A percentile compares a stretch with the other conserved stretches of the same genome.
Evolutionary conservation across 1,140 invertebrate species (phyloP).

Genomic region (Drosophila punjabiensis): DNA sequence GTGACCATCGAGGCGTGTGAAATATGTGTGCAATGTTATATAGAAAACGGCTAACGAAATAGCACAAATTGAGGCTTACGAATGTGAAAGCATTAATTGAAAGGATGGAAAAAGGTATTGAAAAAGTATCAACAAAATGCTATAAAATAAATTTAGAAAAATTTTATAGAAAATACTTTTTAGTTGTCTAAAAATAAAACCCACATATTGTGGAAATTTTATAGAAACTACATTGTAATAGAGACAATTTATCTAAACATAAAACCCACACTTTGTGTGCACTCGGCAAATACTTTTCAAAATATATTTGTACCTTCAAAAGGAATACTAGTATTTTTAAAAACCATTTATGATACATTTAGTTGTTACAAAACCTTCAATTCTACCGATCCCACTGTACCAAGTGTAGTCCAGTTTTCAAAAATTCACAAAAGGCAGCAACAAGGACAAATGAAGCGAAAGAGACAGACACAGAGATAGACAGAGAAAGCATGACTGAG

Average conservation of each 20-base stretch:
- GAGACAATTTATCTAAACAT: too few species aligned
- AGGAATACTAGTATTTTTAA: not conserved
- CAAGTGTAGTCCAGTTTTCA: not conserved
- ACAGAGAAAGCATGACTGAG: conserved; percentile 2
- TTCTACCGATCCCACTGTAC: not conserved
- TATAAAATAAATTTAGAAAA: not conserved
- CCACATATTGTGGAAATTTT: not conserved
- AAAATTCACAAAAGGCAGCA: conserved; percentile 8
- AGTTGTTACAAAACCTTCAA: not conserved
- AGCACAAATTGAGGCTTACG: conserved; percentile 9
- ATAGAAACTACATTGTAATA: too few species aligned
- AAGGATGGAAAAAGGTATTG: not conserved
- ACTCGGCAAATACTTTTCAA: not conserved
- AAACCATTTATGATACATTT: not conserved
- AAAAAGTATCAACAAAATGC: not conserved
- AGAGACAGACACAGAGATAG: not conserved
- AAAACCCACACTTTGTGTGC: too few species aligned
- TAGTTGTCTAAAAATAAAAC: not conserved
- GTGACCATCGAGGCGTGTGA: conserved; percentile 49
- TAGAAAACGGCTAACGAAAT: conserved; percentile 2
- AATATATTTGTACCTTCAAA: not conserved
- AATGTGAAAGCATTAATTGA: not conserved
- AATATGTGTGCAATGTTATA: conserved; percentile 27
- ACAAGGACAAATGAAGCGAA: not conserved
- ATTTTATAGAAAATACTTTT: too few species aligned